These are phyloP conservation scores for Melopsittacus undulatus DNA, from an alignment of 2,797 vertebrate species.

Conservation along the genomic window DNA sequence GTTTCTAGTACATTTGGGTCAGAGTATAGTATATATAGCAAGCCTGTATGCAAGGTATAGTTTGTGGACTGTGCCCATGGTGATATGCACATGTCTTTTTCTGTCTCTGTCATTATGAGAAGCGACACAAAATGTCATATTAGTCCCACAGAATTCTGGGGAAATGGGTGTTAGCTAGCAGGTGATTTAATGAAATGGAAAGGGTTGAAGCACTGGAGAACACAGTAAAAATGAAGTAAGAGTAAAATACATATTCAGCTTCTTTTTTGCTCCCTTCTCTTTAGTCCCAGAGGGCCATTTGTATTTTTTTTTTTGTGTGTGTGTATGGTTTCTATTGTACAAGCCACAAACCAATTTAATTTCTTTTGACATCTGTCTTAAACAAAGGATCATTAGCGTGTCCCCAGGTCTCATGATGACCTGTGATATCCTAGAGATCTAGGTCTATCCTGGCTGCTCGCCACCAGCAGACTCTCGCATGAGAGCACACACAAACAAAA, in stretches of 20 bases:
- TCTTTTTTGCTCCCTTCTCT: not conserved
- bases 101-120: not conserved
- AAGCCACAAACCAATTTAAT: not conserved
- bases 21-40: not conserved
- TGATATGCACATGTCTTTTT: conserved; percentile 1
- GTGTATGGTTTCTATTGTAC: not conserved
- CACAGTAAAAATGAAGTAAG: not conserved
- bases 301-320: not conserved
- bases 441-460: not conserved
- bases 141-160: not conserved
- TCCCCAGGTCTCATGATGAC: not conserved
- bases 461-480: not conserved
- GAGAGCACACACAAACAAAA: not conserved
- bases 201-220: not conserved
- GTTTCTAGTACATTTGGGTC: not conserved
- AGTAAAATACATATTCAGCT: not conserved
- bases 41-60: not conserved
- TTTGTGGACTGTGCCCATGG: not conserved
- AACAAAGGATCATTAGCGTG: not conserved
- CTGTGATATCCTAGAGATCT: not conserved
- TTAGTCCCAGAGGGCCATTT: not conserved
- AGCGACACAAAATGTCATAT: not conserved
- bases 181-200: conserved; percentile 23
- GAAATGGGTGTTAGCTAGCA: not conserved
- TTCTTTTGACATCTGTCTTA: conserved; percentile 27